Evolutionary conservation across 2,113 vertebrate species (phyloP).

Genomic region (Catharus fuscescens): DNA sequence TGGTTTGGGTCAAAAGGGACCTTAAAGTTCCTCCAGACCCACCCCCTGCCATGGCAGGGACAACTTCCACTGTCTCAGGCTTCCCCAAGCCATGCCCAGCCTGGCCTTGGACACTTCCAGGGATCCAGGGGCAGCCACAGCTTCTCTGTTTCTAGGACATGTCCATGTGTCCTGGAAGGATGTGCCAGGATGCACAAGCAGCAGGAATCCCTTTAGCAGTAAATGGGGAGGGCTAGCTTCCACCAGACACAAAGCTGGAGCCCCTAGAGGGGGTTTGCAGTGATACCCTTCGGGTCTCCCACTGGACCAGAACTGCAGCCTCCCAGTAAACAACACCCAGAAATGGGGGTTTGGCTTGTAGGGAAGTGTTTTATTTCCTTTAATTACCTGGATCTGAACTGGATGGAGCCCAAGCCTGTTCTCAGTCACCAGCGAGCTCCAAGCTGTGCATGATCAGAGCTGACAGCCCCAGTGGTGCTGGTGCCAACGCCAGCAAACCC

Average conservation of each 20-base stretch:
- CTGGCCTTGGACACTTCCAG: not conserved
- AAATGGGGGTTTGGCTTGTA: not conserved
- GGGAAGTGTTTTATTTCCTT: not conserved
- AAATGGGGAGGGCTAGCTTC: not conserved
- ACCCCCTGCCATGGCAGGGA: not conserved
- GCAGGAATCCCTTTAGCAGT: not conserved
- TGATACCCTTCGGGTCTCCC: not conserved
- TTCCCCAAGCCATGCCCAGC: not conserved
- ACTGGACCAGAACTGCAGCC: not conserved
- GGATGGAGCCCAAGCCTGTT: not conserved
- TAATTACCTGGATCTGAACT: not conserved
- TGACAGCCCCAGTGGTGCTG: not conserved
- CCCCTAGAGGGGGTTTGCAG: not conserved
- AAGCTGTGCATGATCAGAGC: not conserved
- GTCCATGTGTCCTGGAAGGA: not conserved
- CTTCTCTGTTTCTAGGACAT: not conserved
- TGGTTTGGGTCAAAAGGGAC: not conserved
- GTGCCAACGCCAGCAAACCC: not conserved
- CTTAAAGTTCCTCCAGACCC: not conserved
- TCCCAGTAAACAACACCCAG: not conserved
- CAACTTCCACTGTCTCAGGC: not conserved
- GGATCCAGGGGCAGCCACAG: not conserved
- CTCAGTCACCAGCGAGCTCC: rapidly evolving
- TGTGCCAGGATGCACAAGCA: not conserved
- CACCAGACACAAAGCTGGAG: not conserved